A percentile compares a stretch with the other conserved stretches of the same genome.
Conservation (phyloP, 35 echinoderm and acorn worm genomes). For the Strongylocentrotus purpuratus region DNA sequence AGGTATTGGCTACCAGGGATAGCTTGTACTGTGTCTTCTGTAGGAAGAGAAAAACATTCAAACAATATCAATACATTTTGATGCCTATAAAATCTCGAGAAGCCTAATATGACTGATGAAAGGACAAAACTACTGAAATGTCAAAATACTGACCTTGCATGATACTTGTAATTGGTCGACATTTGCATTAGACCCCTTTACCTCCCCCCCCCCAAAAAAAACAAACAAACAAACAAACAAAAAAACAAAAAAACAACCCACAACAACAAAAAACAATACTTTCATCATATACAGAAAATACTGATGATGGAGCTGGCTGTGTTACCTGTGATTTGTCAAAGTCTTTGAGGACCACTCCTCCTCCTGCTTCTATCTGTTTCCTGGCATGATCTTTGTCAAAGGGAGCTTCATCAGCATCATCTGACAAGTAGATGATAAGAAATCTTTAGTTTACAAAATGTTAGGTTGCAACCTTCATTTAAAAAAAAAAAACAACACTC, state of each 20-base stretch:
- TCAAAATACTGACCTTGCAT: background rate
- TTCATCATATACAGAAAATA: background rate
- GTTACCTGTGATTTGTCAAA: slow-evolving; percentile 88
- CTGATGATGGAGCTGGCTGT: background rate
- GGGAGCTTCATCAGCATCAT: slow-evolving; percentile 44
- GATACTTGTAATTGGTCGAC: background rate
- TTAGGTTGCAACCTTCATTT: background rate
- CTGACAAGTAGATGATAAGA: slow-evolving; percentile 19
- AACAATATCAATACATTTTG: background rate
- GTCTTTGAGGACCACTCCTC: slow-evolving; percentile 71
- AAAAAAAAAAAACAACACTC: background rate
- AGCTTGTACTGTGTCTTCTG: slow-evolving; percentile 71
- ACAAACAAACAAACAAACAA: too few species aligned
- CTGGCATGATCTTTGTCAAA: slow-evolving; percentile 65
- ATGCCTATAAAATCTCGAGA: background rate
- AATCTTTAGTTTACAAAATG: background rate
- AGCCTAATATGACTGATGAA: background rate
- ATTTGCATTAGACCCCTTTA: too few species aligned
- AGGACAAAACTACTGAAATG: background rate
- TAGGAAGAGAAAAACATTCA: background rate
- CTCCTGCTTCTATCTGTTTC: slow-evolving; percentile 71
- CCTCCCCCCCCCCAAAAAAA: too few species aligned
- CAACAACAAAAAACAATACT: too few species aligned
- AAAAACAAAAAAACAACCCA: too few species aligned
- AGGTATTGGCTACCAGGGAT: slow-evolving; percentile 75